Conservation (phyloP, 1,140 invertebrate species). For the Drosophila kepulauana region DNA sequence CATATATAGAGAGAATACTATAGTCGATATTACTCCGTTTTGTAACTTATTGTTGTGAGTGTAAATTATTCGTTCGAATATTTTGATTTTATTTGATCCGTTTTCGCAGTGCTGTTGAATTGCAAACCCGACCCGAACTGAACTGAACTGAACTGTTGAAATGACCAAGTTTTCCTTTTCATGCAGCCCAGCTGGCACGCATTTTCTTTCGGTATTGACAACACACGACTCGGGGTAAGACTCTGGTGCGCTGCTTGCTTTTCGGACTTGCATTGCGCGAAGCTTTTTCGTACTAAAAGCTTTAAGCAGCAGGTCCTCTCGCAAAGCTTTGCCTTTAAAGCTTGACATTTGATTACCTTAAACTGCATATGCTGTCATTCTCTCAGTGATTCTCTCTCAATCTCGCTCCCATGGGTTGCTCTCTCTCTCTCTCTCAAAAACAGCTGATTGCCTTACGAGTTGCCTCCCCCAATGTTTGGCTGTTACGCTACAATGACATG, state of each 20-base stretch:
- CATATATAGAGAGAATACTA: conserved; percentile 29
- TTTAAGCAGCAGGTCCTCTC: conserved; percentile 28
- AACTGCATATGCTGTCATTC: conserved; percentile 40
- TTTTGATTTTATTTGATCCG: conserved; percentile 59
- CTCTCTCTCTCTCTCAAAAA: conserved; percentile 9
- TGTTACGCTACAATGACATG: conserved; percentile 24
- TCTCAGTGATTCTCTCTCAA: neutral
- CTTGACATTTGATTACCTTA: conserved; percentile 42
- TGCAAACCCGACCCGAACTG: conserved; percentile 84
- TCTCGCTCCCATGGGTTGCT: neutral
- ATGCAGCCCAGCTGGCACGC: conserved; percentile 74
- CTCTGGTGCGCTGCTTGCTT: conserved; percentile 72
- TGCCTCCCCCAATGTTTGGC: conserved; percentile 36
- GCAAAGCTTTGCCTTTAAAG: conserved; percentile 51
- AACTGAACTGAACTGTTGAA: conserved; percentile 78
- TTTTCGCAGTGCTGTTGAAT: conserved; percentile 78
- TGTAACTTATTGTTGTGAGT: conserved; percentile 47
- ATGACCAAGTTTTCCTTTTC: conserved; percentile 80
- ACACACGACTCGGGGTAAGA: conserved; percentile 41
- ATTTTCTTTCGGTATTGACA: conserved; percentile 49
- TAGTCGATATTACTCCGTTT: conserved; percentile 62
- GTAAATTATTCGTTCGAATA: conserved; percentile 46
- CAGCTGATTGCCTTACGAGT: conserved; percentile 57
- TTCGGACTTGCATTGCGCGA: conserved; percentile 55
- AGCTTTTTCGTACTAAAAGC: conserved; percentile 65